phyloP scores from a whole-genome alignment of 2,797 vertebrate genomes.

The Spatula versicolor region DNA sequence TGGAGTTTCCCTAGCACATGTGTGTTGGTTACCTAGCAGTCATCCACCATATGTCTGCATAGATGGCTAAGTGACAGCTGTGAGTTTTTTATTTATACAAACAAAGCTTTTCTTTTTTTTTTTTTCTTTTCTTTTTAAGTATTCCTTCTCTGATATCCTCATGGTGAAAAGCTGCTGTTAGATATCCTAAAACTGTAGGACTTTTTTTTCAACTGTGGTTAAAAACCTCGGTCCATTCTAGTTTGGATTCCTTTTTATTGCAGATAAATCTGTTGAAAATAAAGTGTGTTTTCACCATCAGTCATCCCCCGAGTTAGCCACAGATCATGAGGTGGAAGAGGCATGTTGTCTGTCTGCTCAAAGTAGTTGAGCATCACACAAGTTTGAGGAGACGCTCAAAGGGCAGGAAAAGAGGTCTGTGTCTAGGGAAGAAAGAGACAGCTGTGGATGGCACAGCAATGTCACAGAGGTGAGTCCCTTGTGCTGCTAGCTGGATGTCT shows the following conservation, averaged over 20 bases:
- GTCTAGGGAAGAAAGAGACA: background rate
- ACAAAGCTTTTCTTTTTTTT: background rate
- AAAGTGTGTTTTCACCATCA: background rate
- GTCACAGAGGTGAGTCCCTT: background rate
- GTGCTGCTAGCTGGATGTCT: background rate
- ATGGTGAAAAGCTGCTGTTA: background rate
- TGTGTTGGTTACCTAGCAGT: background rate
- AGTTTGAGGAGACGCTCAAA: background rate
- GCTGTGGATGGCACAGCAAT: background rate
- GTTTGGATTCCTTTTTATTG: background rate
- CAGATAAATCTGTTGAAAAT: background rate
- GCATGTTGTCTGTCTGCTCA: background rate
- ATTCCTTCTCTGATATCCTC: background rate
- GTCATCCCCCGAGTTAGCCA: background rate
- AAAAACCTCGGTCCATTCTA: background rate
- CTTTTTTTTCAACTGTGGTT: background rate
- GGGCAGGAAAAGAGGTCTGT: background rate
- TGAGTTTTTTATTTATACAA: conserved; percentile 5
- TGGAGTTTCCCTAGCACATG: conserved; percentile 2
- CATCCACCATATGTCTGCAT: background rate
- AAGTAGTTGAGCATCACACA: background rate
- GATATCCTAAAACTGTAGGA: background rate
- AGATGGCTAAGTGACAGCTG: background rate
- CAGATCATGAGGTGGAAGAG: background rate
- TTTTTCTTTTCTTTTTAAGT: background rate